Conservation (phyloP, 2,797 vertebrate species). For the Mus spretus region DNA sequence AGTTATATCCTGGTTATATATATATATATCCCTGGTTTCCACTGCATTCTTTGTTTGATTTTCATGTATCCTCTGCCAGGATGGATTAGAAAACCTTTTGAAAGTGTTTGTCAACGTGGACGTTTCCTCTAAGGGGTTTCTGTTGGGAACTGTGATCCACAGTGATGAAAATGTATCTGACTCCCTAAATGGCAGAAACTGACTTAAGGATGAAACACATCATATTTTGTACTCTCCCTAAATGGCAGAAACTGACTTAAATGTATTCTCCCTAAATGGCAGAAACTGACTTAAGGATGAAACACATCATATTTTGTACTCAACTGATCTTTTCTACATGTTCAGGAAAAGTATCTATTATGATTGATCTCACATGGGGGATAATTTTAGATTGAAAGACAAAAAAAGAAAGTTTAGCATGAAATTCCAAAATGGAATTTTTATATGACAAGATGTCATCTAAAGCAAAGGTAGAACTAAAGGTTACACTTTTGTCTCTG, state of each 20-base stretch:
- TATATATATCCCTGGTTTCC: neutral
- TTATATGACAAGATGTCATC: neutral
- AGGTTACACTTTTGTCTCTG: neutral
- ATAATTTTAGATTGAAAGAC: neutral
- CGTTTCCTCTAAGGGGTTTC: neutral
- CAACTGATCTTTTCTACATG: neutral
- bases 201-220: neutral
- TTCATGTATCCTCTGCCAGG: neutral
- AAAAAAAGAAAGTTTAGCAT: neutral
- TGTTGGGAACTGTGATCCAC: neutral
- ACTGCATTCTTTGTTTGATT: neutral
- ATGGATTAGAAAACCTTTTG: neutral
- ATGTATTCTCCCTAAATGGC: neutral
- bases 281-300: neutral
- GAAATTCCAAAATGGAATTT: neutral
- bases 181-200: neutral
- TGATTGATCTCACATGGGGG: neutral
- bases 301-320: slow-evolving; percentile 5
- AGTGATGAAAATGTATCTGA: neutral
- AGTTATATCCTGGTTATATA: no score
- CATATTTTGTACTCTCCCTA: no score
- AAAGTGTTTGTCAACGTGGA: neutral
- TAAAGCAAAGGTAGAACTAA: slow-evolving; percentile 18
- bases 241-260: neutral
- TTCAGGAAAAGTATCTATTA: neutral